phyloP scores from a whole-genome alignment of 2,113 vertebrate species.

The Anser cygnoides region DNA sequence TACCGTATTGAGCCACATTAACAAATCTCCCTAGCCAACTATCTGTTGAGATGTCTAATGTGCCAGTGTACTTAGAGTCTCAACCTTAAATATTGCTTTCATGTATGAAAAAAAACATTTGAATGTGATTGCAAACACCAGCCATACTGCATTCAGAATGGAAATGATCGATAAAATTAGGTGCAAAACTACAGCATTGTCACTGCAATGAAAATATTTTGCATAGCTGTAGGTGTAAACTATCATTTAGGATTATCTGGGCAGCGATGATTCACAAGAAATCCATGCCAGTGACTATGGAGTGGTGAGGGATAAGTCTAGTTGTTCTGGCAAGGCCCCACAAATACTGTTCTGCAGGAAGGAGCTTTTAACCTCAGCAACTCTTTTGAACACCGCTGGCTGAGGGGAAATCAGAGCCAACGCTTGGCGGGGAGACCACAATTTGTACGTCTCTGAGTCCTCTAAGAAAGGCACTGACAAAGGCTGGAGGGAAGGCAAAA shows the following conservation, averaged over 20 bases:
- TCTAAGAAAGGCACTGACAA: background rate
- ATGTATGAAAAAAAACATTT: background rate
- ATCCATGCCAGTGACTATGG: background rate
- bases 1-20: background rate
- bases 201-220: background rate
- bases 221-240: background rate
- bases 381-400: background rate
- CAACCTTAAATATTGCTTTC: background rate
- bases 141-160: background rate
- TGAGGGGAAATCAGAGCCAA: background rate
- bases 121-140: background rate
- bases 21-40: background rate
- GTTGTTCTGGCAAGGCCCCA: conserved; percentile 15
- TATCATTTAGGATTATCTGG: background rate
- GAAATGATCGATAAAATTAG: background rate
- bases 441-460: background rate
- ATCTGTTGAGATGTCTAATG: background rate
- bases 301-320: background rate
- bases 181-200: background rate
- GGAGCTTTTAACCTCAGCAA: conserved; percentile 5
- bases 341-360: background rate
- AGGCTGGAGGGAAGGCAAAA: background rate
- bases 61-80: background rate
- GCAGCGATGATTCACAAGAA: background rate
- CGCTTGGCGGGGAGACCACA: background rate